Evolutionary conservation across 2,113 vertebrate genomes (phyloP).

Genomic region (Glaucomys volans): DNA sequence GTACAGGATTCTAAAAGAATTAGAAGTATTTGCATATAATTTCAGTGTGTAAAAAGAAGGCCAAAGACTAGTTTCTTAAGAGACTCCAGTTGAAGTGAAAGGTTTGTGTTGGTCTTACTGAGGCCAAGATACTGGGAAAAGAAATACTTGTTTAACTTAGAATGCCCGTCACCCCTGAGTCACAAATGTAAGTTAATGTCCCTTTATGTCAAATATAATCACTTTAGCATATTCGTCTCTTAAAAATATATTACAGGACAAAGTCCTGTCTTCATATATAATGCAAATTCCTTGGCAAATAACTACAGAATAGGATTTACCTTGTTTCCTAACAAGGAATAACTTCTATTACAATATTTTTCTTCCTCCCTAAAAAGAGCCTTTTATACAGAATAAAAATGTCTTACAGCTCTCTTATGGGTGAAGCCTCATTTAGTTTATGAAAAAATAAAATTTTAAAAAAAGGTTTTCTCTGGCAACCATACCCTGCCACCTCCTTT

Average conservation of each 20-base stretch:
- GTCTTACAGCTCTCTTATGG: not conserved
- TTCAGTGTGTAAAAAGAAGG: not conserved
- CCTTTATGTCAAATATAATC: not conserved
- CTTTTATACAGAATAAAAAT: not conserved
- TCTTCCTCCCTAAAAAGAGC: not conserved
- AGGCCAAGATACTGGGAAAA: not conserved
- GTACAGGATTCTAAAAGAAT: not conserved
- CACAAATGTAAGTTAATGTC: not conserved
- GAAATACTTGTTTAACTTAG: not conserved
- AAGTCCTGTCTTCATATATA: not conserved
- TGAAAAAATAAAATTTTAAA: not conserved
- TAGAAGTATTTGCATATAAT: not conserved
- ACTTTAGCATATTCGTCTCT: not conserved
- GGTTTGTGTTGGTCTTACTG: not conserved
- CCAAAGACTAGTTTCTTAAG: constrained; percentile 20
- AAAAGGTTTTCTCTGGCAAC: not conserved
- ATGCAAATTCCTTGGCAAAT: not conserved
- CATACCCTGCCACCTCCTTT: not conserved
- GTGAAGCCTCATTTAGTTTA: not conserved
- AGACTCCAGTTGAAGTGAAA: not conserved
- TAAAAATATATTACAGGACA: constrained; percentile 24
- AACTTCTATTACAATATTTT: not conserved
- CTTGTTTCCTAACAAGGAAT: not conserved
- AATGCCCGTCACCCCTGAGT: not conserved
- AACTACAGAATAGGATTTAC: not conserved